Base-by-base conservation (phyloP, 2,797 vertebrate species). In the Hybognathus amarus region DNA sequence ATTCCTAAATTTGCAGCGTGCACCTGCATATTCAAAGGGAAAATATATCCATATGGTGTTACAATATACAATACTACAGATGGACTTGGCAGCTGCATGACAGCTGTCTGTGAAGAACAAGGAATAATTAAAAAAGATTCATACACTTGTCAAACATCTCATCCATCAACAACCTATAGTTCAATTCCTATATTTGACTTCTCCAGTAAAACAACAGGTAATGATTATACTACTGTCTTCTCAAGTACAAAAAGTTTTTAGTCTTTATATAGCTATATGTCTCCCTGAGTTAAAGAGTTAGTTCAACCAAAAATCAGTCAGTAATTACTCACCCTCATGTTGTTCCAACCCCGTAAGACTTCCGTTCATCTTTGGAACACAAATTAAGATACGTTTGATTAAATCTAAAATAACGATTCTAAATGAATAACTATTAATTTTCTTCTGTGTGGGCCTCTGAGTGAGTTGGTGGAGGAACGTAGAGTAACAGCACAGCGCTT, bases 21-120 rank as follows among this genome's bases (percentile, higher is more conserved):
- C n/a, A 64, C 90, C 77, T 98, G 97, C 83, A 86, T 67, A 86
- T 98, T 96, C 3, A 85, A 91, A 0, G 94, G 94, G 2, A 91
- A 81, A 30, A 92, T 12, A 50, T 96, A 95, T 87, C 86, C 50
- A 0, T 89, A 91, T 0, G 90, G 93, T 0, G 91, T 91, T 0
- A 87, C 91, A 56, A 91, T 97, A 84, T 97, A 98, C 87, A 88
- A 95, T 85, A 97, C 95, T 1, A 95, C 94, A 0, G 96, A 97
- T 13, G 96, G 96, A 27, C 91, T 85, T 2, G 96, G 96, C 7
- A 93, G 93, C 59, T 97, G 97, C 80, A 93, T 97, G 50, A 91
- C 84, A 0, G 96, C 96, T 70, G 87, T 24, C 47, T 98, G 97
- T 80, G 90, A 91, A 12, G 79, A 85, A 45, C 94, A 96, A 2